Base-by-base conservation (phyloP, 2,797 vertebrate genomes). In the Anomalospiza imberbis region DNA sequence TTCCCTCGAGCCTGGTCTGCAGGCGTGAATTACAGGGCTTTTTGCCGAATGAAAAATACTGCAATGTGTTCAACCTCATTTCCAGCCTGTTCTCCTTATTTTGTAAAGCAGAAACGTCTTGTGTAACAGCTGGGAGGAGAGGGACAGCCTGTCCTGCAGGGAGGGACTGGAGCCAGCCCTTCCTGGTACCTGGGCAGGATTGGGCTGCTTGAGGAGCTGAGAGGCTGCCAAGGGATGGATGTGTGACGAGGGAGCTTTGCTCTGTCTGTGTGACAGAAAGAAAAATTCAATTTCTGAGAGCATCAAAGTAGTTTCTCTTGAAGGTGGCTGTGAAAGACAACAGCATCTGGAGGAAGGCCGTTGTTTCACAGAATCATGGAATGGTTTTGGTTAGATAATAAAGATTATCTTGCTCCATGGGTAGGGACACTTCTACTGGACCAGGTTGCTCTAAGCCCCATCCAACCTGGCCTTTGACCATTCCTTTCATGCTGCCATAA, bases 181-280 rank as follows among this genome's bases (percentile, higher is more conserved):
- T 15, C 34, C 7, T 0, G 0, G 4, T 13, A 3, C 26, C 0
- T 0, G 44, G 29, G 18, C 68, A 70, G 47, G 28, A 31, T 0
- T 5, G 44, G 44, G 48, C 44, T 62, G 57, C 42, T n/a, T 1
- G 4, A 16, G 58, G 32, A 47, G 47, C 55, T 48, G 44, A 20
- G 45, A 29, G 47, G 24, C 29, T 73, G 62, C 0, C 3, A 13
- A 3, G 17, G 51, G 53, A 17, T 44, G 71, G 18, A 7, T 6
- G 9, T 42, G 40, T 3, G 9, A 26, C 13, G 45, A 28, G 20
- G 9, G 50, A 54, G 34, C 57, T 58, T 51, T 36, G 6, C 19
- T 62, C 24, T 5, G 0, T 22, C 28, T 38, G 3, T 70, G n/a
- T 40, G 48, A n/a, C 9, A 10, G n/a, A 55, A 44, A 48, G 7